phyloP scores from a whole-genome alignment of 2,888 invertebrate species.

The Drepana falcataria region DNA sequence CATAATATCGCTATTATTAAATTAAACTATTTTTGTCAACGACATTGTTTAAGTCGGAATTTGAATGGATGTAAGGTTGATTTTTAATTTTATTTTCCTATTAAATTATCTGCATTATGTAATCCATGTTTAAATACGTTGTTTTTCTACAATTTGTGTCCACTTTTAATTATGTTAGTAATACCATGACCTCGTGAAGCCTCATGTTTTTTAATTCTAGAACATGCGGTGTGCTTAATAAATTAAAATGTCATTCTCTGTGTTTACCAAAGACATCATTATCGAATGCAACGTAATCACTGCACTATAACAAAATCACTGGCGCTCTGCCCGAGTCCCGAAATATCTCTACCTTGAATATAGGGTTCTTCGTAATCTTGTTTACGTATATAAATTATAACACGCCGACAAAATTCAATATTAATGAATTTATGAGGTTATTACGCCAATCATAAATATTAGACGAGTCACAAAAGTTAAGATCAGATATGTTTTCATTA shows the following conservation, averaged over 20 bases:
- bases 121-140: neutral
- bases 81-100: too few relatives aligned
- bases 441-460: too few relatives aligned
- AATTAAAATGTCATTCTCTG: conserved; percentile 6
- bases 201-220: neutral
- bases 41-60: too few relatives aligned
- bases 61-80: too few relatives aligned
- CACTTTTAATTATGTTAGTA: neutral
- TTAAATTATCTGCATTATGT: neutral
- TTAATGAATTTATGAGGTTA: too few relatives aligned
- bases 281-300: conserved; percentile 18
- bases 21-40: too few relatives aligned
- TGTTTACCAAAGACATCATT: conserved; percentile 36
- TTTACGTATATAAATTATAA: too few relatives aligned
- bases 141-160: neutral
- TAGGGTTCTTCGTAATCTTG: conserved; percentile 2
- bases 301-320: conserved; percentile 34
- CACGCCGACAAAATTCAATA: too few relatives aligned
- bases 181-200: neutral
- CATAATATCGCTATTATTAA: neutral
- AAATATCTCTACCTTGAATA: conserved; percentile 62
- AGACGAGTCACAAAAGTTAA: conserved; percentile 8
- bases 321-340: conserved; percentile 63
- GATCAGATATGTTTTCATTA: conserved; percentile 11
- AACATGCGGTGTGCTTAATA: conserved; percentile 9